Conservation (phyloP, 2,797 vertebrate genomes). For the Aulostomus chinensis region DNA sequence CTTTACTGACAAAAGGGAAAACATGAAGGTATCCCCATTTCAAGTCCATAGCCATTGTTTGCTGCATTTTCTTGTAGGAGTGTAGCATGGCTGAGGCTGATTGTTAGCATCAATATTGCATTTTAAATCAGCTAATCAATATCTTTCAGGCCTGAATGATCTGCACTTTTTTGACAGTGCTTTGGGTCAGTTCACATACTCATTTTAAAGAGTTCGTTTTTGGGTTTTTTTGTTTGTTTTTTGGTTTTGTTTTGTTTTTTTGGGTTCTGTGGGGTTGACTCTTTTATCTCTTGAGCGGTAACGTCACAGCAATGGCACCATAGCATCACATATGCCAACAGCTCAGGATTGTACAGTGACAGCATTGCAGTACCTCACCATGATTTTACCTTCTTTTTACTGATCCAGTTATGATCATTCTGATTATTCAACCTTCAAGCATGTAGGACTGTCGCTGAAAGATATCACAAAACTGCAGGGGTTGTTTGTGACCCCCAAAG, state of each 20-base stretch:
- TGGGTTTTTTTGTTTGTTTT: no score
- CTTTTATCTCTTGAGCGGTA: slow-evolving; percentile 99
- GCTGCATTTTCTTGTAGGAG: slow-evolving; percentile 1
- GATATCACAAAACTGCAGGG: slow-evolving; percentile 69
- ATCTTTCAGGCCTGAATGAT: slow-evolving; percentile 50
- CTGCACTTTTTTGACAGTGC: slow-evolving; percentile 46
- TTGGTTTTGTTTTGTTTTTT: slow-evolving; percentile 47
- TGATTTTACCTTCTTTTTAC: slow-evolving; percentile 55
- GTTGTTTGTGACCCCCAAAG: slow-evolving; percentile 65
- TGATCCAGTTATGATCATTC: slow-evolving; percentile 60
- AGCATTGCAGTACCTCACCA: slow-evolving; percentile 56
- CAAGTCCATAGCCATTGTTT: slow-evolving; percentile 1
- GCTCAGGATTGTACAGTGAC: slow-evolving; percentile 67
- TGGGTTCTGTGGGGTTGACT: slow-evolving; percentile 94
- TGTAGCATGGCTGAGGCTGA: slow-evolving; percentile 7
- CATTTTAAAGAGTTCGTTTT: no score
- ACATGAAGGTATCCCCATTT: slow-evolving; percentile 8
- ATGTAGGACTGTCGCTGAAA: slow-evolving; percentile 70
- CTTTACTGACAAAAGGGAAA: neutral
- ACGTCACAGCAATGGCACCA: slow-evolving; percentile 95
- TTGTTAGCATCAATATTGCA: slow-evolving; percentile 9
- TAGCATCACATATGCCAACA: slow-evolving; percentile 66
- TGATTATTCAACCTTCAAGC: slow-evolving; percentile 65
- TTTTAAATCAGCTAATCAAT: slow-evolving; percentile 64
- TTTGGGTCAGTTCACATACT: slow-evolving; percentile 25